Base-by-base conservation (phyloP, 1,140 invertebrate genomes). In the Apocrypta bakeri region DNA sequence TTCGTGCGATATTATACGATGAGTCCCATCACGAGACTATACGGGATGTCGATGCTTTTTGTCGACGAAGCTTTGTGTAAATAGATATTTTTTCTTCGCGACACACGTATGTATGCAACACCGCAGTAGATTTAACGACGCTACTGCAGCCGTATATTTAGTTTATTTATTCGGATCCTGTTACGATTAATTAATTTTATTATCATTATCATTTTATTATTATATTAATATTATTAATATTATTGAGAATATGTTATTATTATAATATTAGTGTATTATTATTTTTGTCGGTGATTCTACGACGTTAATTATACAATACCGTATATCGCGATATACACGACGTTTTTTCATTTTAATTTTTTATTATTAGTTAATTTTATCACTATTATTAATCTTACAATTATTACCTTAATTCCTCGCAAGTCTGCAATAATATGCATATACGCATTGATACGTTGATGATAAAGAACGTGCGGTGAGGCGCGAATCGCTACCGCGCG, bases 161-260 rank as follows among this genome's bases (percentile, higher is more conserved):
- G 79, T 74, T 81, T 81, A 81, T 81, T 81, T 81, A 81, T 81
- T 81, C 69, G 24, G 24, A 66, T 66, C 56, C 72, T 81, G 61
- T 81, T 81, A 81, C n/a, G 24, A 75, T 75, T 81, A 66, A 81
- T 74, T 81, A 31, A 75, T 66, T 81, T 75, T 75, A 81, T 81
- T 31, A 25, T 40, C 24, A 71, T 69, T 4, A 11, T n/a, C n/a
- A n/a, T n/a, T n/a, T n/a, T 29, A 69, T 29, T 69, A 69, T 17
- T n/a, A 37, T 71, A 71, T 31, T 31, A 69, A 33, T 69, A 31
- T 33, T 14, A 48, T 48, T 17, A 14, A 17, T 48, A 14, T 14
- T 80, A 73, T 64, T 31, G 66, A 48, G 42, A 17, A 17, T 48
- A 56, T n/a, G n/a, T 56, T 56, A 56, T 21, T 42, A n/a, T 56